A percentile compares a stretch with the other conserved stretches of the same genome.
Conservation (phyloP, 1,140 invertebrate genomes). For the Cheumatopsyche charites region DNA sequence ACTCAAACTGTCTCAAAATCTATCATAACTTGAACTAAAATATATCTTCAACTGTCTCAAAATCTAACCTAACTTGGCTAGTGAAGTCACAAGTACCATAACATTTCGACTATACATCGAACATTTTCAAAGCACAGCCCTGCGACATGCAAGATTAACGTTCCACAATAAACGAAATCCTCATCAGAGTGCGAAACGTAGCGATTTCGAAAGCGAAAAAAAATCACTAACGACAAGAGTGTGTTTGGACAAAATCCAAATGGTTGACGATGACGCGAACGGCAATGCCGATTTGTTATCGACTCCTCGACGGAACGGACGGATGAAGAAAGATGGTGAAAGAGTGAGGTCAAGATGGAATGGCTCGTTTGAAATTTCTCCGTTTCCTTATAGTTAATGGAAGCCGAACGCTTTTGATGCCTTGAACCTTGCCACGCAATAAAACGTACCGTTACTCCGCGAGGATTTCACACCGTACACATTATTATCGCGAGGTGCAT, state of each 20-base stretch:
- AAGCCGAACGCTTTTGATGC: background rate
- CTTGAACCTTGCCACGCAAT: conserved; percentile 16
- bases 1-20: no score
- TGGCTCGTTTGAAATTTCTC: conserved; percentile 1
- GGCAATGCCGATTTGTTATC: conserved; percentile 6
- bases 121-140: no score
- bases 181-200: background rate
- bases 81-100: no score
- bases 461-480: conserved; percentile 6
- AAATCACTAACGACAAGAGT: background rate
- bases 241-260: conserved; percentile 19
- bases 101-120: no score
- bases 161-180: no score
- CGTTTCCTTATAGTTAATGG: conserved; percentile 27
- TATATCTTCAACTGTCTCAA: no score
- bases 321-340: no score
- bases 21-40: no score
- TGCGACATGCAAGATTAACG: no score
- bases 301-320: conserved; percentile 5
- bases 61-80: no score
- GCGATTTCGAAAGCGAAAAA: background rate
- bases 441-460: conserved; percentile 6
- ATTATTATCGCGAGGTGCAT: background rate
- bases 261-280: background rate
- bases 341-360: no score